Percentiles rank a stretch among this genome's conserved stretches.
phyloP scores from a whole-genome alignment of 2,888 invertebrate genomes.

The Drosophila tanythrix region DNA sequence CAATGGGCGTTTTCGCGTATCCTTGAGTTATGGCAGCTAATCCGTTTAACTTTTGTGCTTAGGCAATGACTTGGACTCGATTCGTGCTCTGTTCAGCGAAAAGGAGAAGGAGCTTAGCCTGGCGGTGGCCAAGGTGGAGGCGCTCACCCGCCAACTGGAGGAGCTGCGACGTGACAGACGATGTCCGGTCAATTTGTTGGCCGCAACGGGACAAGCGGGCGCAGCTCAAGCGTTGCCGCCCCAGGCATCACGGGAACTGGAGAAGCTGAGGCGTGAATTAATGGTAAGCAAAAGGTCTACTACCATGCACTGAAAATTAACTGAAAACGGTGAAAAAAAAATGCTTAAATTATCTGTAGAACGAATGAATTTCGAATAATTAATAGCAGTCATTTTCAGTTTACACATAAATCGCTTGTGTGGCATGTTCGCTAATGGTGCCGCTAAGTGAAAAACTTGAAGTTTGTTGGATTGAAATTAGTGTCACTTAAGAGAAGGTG shows the following conservation, averaged over 20 bases:
- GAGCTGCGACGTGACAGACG: conserved; percentile 91
- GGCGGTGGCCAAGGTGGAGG: conserved; percentile 99
- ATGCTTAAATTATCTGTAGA: not conserved
- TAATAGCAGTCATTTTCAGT: not conserved
- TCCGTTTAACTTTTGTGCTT: conserved; percentile 66
- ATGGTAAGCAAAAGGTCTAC: conserved; percentile 88
- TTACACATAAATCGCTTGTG: not conserved
- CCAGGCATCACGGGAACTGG: conserved; percentile 94
- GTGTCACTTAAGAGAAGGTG: not conserved
- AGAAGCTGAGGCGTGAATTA: conserved; percentile 95
- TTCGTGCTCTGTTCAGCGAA: conserved; percentile 97
- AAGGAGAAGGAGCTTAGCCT: conserved; percentile 98
- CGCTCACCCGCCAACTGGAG: conserved; percentile 96
- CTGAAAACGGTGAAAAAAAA: not conserved
- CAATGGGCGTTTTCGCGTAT: not conserved
- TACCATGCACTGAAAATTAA: not conserved
- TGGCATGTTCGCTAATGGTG: not conserved
- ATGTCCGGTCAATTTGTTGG: conserved; percentile 86
- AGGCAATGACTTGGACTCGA: conserved; percentile 98
- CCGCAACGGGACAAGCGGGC: conserved; percentile 67
- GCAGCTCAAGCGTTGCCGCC: conserved; percentile 87
- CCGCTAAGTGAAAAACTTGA: not conserved
- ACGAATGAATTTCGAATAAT: not conserved
- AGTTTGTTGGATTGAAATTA: not conserved
- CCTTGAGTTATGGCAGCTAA: conserved; percentile 38